Conservation (phyloP, 2,888 invertebrate species). For the Chrysolina haemoptera region DNA sequence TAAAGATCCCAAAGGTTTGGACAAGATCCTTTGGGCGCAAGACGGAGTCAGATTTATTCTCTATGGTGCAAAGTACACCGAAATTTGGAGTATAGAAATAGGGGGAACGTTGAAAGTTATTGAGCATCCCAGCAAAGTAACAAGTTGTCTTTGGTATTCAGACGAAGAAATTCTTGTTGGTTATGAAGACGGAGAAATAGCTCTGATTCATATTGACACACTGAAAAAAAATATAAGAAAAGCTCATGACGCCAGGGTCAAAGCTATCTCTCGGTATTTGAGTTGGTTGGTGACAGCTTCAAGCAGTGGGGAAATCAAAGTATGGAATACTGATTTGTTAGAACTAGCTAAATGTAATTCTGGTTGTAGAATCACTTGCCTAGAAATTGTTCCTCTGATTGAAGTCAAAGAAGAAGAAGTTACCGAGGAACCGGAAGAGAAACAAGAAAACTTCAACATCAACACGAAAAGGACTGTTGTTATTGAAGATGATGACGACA, state of each 20-base stretch:
- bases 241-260: slow-evolving; percentile 79
- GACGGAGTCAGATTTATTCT: slow-evolving; percentile 84
- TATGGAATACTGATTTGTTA: slow-evolving; percentile 75
- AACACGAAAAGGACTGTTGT: slow-evolving; percentile 46
- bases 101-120: slow-evolving; percentile 81
- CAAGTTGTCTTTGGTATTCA: slow-evolving; percentile 79
- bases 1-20: slow-evolving; percentile 66
- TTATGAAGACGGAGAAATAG: slow-evolving; percentile 81
- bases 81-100: slow-evolving; percentile 86
- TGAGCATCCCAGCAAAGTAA: slow-evolving; percentile 79
- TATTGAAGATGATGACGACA: slow-evolving; percentile 49
- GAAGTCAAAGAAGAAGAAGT: slow-evolving; percentile 55
- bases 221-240: slow-evolving; percentile 70
- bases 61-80: slow-evolving; percentile 79
- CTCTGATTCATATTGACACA: slow-evolving; percentile 73
- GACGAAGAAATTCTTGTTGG: slow-evolving; percentile 79
- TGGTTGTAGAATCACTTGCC: slow-evolving; percentile 82
- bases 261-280: slow-evolving; percentile 75
- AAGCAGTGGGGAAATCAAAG: slow-evolving; percentile 85
- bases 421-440: slow-evolving; percentile 59
- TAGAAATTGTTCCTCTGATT: slow-evolving; percentile 73
- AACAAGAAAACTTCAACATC: slow-evolving; percentile 49
- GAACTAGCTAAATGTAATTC: slow-evolving; percentile 76
- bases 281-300: slow-evolving; percentile 79
- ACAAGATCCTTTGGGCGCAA: slow-evolving; percentile 78